Conservation (phyloP, 2,113 vertebrate species). For the Lanius ludovicianus region DNA sequence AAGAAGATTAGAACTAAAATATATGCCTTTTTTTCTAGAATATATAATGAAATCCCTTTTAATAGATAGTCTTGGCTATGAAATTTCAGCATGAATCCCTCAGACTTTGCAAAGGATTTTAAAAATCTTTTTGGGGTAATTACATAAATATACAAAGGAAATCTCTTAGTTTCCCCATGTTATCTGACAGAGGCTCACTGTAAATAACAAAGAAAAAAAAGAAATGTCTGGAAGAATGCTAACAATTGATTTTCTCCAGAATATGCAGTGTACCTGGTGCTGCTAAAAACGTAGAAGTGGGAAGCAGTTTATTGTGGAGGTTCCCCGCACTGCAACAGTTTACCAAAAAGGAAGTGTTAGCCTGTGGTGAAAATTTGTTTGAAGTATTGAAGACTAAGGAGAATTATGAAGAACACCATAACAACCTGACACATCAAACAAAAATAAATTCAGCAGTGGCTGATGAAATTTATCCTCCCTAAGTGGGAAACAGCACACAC, state of each 20-base stretch:
- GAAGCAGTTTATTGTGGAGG: not conserved
- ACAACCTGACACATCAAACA: not conserved
- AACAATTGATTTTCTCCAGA: not conserved
- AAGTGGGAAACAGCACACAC: not conserved
- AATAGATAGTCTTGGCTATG: not conserved
- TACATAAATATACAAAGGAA: conserved; percentile 31
- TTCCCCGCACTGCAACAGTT: not conserved
- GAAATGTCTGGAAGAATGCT: not conserved
- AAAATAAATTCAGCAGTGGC: not conserved
- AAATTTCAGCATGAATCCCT: conserved; percentile 12
- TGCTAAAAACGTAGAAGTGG: not conserved
- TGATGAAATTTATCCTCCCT: conserved; percentile 1
- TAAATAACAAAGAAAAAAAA: not conserved
- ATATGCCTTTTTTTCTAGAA: conserved; percentile 11
- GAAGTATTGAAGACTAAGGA: not conserved
- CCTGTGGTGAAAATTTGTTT: not conserved
- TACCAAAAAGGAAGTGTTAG: not conserved
- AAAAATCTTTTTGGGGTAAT: conserved; percentile 49
- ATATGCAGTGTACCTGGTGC: not conserved
- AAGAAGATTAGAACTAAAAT: conserved; percentile 41
- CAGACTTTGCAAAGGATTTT: conserved; percentile 40
- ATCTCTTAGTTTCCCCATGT: not conserved
- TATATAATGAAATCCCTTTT: conserved; percentile 22
- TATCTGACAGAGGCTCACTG: not conserved
- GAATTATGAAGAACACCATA: not conserved